Conservation (phyloP, 2,113 vertebrate genomes). For the Oryzias melastigma region DNA sequence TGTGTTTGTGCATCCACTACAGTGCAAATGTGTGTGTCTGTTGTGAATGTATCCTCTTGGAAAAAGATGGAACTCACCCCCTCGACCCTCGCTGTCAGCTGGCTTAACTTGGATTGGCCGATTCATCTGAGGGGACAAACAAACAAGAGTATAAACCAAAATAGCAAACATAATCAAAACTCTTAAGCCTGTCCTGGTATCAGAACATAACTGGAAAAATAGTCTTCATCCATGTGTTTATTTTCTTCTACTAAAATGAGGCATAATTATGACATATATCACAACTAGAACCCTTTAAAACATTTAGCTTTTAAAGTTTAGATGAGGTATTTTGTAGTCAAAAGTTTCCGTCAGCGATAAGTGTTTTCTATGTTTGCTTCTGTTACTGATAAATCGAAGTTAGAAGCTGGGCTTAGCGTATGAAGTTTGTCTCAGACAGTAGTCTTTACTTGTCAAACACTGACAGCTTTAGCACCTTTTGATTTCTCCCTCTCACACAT, state of each 20-base stretch:
- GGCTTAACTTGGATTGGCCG: conserved; percentile 82
- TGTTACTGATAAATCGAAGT: conserved; percentile 38
- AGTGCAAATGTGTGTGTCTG: conserved; percentile 3
- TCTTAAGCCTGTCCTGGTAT: conserved; percentile 4
- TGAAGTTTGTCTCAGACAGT: conserved; percentile 22
- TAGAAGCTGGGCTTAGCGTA: conserved; percentile 54
- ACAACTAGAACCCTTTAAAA: too few species aligned
- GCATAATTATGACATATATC: too few species aligned
- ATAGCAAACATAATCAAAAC: conserved; percentile 28
- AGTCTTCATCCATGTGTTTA: too few species aligned
- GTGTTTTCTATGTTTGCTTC: not conserved
- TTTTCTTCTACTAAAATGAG: too few species aligned
- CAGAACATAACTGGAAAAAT: too few species aligned
- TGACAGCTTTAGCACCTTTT: conserved; percentile 28
- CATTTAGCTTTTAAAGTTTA: too few species aligned
- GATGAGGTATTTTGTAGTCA: too few species aligned
- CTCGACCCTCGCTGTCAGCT: conserved; percentile 80
- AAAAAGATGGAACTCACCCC: conserved; percentile 65
- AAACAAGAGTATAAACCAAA: conserved; percentile 25
- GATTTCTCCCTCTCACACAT: conserved; percentile 25
- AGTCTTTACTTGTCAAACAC: conserved; percentile 44
- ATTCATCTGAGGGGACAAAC: conserved; percentile 74
- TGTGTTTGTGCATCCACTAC: too few species aligned
- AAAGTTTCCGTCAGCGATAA: not conserved
- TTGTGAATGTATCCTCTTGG: not conserved